These are phyloP conservation scores for Cryptotermes secundus DNA, from an alignment of 1,140 invertebrate genomes.

Conservation along the genomic window DNA sequence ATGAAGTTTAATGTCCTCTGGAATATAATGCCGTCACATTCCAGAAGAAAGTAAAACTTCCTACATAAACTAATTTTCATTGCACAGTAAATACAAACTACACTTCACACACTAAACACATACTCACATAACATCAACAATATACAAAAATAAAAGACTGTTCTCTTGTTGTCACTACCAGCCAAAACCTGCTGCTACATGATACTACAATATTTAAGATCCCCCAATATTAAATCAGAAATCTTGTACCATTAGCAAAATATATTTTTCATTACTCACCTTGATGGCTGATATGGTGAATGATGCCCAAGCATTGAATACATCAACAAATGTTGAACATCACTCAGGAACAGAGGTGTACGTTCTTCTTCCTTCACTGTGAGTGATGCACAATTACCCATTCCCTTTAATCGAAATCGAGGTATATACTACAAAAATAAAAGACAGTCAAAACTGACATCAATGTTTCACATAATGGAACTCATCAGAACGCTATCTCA, in stretches of 20 bases:
- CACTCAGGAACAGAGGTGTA: conserved; percentile 75
- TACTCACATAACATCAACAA: no score
- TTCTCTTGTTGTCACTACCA: background rate
- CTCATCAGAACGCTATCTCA: no score
- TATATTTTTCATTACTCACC: background rate
- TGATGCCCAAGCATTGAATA: conserved; percentile 71
- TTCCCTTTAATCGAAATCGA: conserved; percentile 38
- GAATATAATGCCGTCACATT: no score
- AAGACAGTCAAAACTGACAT: conserved; percentile 23
- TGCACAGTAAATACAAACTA: no score
- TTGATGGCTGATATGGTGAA: conserved; percentile 50
- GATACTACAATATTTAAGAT: background rate
- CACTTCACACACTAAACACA: no score
- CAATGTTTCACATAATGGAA: background rate
- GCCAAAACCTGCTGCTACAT: background rate
- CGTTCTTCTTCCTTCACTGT: conserved; percentile 43
- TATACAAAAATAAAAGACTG: no score
- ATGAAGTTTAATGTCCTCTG: no score
- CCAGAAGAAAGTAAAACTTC: no score
- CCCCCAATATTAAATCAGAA: no score
- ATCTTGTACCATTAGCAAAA: no score
- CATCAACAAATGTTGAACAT: conserved; percentile 79
- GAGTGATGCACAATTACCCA: conserved; percentile 40
- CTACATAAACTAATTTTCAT: no score
- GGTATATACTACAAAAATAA: conserved; percentile 39